These are phyloP conservation scores for Liolophura sinensis DNA, from an alignment of 1,140 invertebrate genomes.

Conservation along the genomic window DNA sequence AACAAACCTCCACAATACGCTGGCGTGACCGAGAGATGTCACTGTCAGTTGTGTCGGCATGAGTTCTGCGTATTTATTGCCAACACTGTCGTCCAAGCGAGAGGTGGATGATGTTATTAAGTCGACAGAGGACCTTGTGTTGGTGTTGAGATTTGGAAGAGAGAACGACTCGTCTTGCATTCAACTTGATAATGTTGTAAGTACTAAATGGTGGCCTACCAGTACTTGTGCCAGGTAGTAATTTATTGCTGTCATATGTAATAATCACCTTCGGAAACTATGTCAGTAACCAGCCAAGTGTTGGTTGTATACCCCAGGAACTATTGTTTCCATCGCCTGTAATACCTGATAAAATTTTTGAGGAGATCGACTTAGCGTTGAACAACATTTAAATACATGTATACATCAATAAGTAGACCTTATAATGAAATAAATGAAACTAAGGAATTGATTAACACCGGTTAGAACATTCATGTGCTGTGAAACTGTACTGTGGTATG, in stretches of 20 bases:
- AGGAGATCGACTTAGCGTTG: no score
- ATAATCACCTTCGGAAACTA: background rate
- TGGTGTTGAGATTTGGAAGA: conserved; percentile 55
- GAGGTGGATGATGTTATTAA: conserved; percentile 51
- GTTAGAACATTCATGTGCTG: no score
- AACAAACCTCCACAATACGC: conserved; percentile 14
- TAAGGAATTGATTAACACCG: background rate
- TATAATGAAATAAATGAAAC: no score
- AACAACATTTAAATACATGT: no score
- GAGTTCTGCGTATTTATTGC: conserved; percentile 36
- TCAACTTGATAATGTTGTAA: conserved; percentile 55
- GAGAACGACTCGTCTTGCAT: conserved; percentile 48
- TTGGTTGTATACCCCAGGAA: background rate
- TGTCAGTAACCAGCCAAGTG: background rate
- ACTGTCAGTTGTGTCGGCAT: conserved; percentile 13
- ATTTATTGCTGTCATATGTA: background rate
- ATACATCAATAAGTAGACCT: no score
- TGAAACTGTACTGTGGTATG: no score
- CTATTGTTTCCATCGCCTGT: background rate
- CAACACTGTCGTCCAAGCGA: conserved; percentile 40
- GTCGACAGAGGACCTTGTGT: conserved; percentile 47
- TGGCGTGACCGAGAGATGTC: conserved; percentile 11
- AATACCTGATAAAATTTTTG: no score
- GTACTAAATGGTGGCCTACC: conserved; percentile 9
- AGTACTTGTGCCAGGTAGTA: background rate